Evolutionary conservation across 2,888 invertebrate species (phyloP), one percentile per base, ranked within the genome.

Genomic region (Drosophila anomalata): DNA sequence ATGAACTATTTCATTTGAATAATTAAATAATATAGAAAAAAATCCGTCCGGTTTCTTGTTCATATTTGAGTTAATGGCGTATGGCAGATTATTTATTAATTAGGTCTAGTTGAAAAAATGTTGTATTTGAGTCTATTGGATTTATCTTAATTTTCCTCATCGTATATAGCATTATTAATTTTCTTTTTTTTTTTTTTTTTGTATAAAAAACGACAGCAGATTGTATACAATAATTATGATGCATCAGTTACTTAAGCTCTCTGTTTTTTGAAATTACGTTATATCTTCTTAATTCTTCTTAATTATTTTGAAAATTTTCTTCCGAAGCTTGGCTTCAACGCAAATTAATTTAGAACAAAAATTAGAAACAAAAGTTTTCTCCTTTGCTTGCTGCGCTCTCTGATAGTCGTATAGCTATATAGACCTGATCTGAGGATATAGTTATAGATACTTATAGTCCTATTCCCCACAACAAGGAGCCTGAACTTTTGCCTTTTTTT

Each of bases 181-280:
- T 74, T 48, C 22, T n/a, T 14, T 11, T 33, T 12, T 12, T 33
- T 9, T 31, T 14, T n/a, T 14, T 22, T 36, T 14, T 31, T 61
- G 41, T 55, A 39, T 55, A 48, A 68, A 57, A 53, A 53, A 59
- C 59, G 53, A 46, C 44, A 68, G 68, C 67, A 58, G 67, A 48
- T 68, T 69, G 69, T 78, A 69, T 67, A 70, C 56, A 75, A 59
- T 59, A 60, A 52, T 59, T 51, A 69, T 52, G 69, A 63, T 73
- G 63, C 59, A 61, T 68, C 74, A 68, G 61, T 78, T 78, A 79
- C 50, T 80, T 79, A 82, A 85, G 82, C 85, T 85, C 85, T 75
- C 63, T 65, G 57, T 70, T 48, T 44, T 71, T 53, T 39, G 42
- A 71, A 57, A 71, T 87, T 89, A 75, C 86, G 73, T 77, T 68